A percentile compares a stretch with the other conserved stretches of the same genome.
Conservation (phyloP, 2,113 vertebrate species). For the Pica pica region DNA sequence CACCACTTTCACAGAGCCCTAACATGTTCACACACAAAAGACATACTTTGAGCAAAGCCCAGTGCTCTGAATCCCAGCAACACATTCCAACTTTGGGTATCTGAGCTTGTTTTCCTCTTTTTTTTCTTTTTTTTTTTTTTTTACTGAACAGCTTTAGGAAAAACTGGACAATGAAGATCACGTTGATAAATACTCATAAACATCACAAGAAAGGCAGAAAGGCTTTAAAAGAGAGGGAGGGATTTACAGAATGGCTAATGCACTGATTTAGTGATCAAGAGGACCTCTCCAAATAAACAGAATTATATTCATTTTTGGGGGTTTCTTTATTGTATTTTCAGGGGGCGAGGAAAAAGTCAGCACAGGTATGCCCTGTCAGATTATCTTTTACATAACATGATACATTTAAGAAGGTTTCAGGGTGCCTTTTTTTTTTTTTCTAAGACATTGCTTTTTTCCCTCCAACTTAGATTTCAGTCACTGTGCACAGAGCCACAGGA, state of each 20-base stretch:
- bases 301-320: not conserved
- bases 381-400: conserved; percentile 13
- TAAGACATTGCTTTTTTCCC: not conserved
- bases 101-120: not conserved
- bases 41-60: not conserved
- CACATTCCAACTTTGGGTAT: not conserved
- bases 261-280: not conserved
- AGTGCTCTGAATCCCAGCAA: not conserved
- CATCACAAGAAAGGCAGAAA: not conserved
- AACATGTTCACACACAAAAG: not conserved
- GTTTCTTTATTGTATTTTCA: not conserved
- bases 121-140: not conserved
- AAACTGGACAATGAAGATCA: conserved; percentile 4
- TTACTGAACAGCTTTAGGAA: not conserved
- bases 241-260: not conserved
- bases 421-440: not conserved
- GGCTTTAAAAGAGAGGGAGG: not conserved
- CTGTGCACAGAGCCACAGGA: not conserved
- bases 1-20: conserved; percentile 24
- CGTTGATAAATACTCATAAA: not conserved
- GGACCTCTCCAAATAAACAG: not conserved
- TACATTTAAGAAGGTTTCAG: not conserved
- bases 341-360: not conserved
- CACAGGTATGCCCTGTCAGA: not conserved
- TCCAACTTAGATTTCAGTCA: not conserved